Evolutionary conservation across 2,888 invertebrate genomes (phyloP), one percentile per base, ranked within the genome.

Genomic region (Phytoseiulus persimilis): DNA sequence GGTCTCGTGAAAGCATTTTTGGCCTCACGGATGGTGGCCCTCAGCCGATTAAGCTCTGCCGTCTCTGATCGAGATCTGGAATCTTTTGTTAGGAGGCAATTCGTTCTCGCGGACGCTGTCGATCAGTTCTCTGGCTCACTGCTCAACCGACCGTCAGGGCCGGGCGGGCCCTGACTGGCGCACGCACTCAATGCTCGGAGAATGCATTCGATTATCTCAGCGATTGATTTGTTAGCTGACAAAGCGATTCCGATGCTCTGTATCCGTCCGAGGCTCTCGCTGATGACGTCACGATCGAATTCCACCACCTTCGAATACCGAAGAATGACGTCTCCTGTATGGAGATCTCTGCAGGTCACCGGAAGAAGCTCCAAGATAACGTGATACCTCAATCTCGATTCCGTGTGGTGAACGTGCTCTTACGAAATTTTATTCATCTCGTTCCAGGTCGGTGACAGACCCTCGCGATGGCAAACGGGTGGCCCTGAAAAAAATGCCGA

Each of bases 401-500:
- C 39, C 9, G 39, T 6, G 39, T 6, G 39, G 9, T 39, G 39
- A 39, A 6, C 3, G 39, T 39, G 3, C 39, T 39, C 39, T 39
- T 39, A 39, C 39, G 39, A 39, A 39, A 39, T 39, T 3, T 39
- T 39, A 39, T 39, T 39, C 39, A 39, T 39, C 90, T 83, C 92
- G 93, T 94, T 94, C 23, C 95, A 99, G 99, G 99, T 98, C 99
- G 92, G 99, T 99, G 92, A 99, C 99, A 93, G 99, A 99, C 94
- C 99, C 99, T 33, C 95, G 99, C 92, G 98, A 98, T 94, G 98
- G 98, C 92, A 96, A 98, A 93, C 95, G 98, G 93, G 98, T 99
- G 92, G 99, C 99, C 91, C 95, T 99, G 92, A 99, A 99, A 94
- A 99, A 99, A 94, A 96, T 99, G 95, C 99, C 99, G 92, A 99